These are phyloP conservation scores for Amphimedon queenslandica DNA, from an alignment of 37 sponge, comb jelly and placozoan genomes.

Conservation along the genomic window DNA sequence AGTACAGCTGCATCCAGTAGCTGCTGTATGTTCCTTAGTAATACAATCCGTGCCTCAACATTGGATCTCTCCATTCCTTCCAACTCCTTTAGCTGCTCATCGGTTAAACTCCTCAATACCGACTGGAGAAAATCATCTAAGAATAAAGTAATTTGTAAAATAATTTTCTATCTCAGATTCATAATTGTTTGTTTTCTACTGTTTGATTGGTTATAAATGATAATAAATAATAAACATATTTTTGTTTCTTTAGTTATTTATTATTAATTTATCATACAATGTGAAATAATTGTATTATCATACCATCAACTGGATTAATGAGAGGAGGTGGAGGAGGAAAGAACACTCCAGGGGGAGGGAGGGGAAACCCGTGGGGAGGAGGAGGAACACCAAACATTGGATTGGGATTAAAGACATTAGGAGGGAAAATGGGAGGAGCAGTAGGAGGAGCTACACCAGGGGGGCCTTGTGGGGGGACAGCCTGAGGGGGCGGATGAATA, in stretches of 20 bases:
- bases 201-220: too few relatives aligned
- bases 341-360: conserved; percentile 1
- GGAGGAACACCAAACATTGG: neutral
- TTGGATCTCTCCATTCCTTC: conserved; percentile 85
- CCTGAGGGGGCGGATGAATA: neutral
- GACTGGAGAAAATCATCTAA: neutral
- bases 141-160: conserved; percentile 4
- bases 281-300: too few relatives aligned
- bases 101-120: conserved; percentile 36
- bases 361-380: conserved; percentile 22
- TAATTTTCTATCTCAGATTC: too few relatives aligned
- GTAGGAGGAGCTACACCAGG: conserved; percentile 20
- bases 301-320: neutral
- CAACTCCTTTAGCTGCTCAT: conserved; percentile 72
- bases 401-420: too few relatives aligned
- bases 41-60: conserved; percentile 80
- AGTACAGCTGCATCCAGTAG: conserved; percentile 83
- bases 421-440: neutral
- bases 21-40: conserved; percentile 82
- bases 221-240: too few relatives aligned
- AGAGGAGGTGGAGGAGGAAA: neutral
- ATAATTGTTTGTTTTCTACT: too few relatives aligned
- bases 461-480: neutral
- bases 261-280: too few relatives aligned
- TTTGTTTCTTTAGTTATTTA: too few relatives aligned